Evolutionary conservation across 2,797 vertebrate genomes (phyloP).

Genomic region (Manis javanica): DNA sequence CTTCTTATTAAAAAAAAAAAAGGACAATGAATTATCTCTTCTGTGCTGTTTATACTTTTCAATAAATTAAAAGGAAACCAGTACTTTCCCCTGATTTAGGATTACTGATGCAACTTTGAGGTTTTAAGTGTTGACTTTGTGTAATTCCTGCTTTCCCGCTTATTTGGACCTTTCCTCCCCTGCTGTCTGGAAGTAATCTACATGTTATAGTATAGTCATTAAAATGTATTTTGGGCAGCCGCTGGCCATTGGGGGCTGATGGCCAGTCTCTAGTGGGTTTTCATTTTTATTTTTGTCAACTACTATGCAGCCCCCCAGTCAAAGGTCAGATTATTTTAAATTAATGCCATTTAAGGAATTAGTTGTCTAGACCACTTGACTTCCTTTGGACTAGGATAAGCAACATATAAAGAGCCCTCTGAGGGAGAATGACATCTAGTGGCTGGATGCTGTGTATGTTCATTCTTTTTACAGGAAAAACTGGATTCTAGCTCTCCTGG

Average conservation of each 20-base stretch:
- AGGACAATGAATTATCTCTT: not conserved
- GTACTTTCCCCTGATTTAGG: not conserved
- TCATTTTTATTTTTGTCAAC: conserved; percentile 81
- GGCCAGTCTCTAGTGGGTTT: conserved; percentile 76
- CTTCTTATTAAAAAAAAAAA: not conserved
- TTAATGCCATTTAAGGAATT: conserved; percentile 90
- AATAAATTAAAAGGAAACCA: not conserved
- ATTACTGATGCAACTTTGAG: not conserved
- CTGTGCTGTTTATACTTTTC: not conserved
- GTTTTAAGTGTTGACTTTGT: not conserved
- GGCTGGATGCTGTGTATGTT: conserved; percentile 51
- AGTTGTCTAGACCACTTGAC: conserved; percentile 85
- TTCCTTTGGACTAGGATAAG: conserved; percentile 65
- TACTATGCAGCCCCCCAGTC: conserved; percentile 68
- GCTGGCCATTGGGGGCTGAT: conserved; percentile 80
- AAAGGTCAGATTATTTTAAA: conserved; percentile 87
- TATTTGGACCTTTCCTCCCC: not conserved
- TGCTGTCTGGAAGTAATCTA: not conserved
- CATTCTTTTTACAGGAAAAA: not conserved
- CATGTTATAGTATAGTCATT: not conserved
- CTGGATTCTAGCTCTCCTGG: not conserved
- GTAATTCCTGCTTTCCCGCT: not conserved
- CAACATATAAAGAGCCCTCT: conserved; percentile 37
- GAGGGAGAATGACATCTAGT: conserved; percentile 86
- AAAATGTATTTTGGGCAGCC: conserved; percentile 39